A percentile compares a stretch with the other conserved stretches of the same genome.
phyloP scores from a whole-genome alignment of 2,113 vertebrate species.

The Eulemur rufifrons region DNA sequence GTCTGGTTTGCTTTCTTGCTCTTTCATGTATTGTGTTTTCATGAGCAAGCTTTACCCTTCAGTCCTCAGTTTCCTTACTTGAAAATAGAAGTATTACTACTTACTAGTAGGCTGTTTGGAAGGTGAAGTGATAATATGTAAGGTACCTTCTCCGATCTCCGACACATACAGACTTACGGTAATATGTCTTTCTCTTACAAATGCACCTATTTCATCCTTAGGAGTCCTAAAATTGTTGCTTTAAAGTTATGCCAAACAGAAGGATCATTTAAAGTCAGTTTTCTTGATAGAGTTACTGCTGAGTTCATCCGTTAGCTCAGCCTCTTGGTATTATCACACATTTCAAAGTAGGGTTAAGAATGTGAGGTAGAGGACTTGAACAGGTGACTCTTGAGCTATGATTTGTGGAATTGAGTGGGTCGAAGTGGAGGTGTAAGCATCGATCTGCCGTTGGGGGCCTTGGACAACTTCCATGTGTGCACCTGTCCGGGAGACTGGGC shows the following conservation, averaged over 20 bases:
- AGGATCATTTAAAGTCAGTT: rapidly evolving
- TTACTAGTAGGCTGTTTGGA: neutral
- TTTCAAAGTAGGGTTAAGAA: neutral
- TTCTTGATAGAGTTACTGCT: neutral
- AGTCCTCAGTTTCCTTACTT: no score
- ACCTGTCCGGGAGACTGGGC: neutral
- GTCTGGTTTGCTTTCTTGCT: rapidly evolving
- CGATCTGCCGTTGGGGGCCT: neutral
- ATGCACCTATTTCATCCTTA: neutral
- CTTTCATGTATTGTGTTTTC: neutral
- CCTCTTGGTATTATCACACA: neutral
- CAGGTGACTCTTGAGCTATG: no score
- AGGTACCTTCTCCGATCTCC: neutral
- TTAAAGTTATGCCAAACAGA: no score
- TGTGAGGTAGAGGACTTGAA: neutral
- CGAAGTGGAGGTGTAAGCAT: neutral
- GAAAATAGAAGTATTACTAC: no score
- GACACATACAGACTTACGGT: neutral
- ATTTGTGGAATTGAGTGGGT: neutral
- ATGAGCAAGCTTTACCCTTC: neutral
- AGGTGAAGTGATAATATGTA: neutral
- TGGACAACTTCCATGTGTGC: neutral
- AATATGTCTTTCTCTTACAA: neutral
- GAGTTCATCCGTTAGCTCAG: neutral
- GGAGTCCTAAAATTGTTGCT: neutral